phyloP scores from a whole-genome alignment of 2,113 vertebrate genomes.

The Ctenodactylus gundi region DNA sequence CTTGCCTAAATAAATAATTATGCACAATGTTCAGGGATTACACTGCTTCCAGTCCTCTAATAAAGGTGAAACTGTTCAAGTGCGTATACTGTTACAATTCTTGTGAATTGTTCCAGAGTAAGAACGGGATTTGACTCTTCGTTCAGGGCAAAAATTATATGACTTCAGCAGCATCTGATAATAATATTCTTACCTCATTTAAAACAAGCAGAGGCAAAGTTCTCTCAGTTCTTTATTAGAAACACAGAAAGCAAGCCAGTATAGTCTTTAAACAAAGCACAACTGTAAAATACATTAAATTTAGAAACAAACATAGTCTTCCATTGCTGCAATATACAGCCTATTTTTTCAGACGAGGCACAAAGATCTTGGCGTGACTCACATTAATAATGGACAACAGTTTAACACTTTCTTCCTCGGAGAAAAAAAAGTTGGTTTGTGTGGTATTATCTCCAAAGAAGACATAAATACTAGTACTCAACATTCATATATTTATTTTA shows the following conservation, averaged over 20 bases:
- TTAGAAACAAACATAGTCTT: constrained; percentile 19
- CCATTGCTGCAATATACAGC: constrained; percentile 23
- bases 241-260: constrained; percentile 50
- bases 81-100: background rate
- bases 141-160: background rate
- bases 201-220: constrained; percentile 5
- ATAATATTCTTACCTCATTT: background rate
- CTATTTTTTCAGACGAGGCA: constrained; percentile 20
- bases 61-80: background rate
- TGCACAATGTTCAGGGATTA: background rate
- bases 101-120: background rate
- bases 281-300: constrained; percentile 44
- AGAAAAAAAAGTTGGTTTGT: constrained; percentile 1
- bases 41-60: background rate
- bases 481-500: constrained; percentile 77
- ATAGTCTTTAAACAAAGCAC: constrained; percentile 41
- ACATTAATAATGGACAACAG: background rate
- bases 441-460: constrained; percentile 57
- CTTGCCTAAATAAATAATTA: background rate
- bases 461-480: constrained; percentile 59
- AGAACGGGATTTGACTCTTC: background rate
- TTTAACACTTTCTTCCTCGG: constrained; percentile 20
- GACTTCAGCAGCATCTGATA: background rate
- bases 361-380: constrained; percentile 24
- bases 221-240: constrained; percentile 57